Evolutionary conservation across 2,113 vertebrate species (phyloP), one percentile per base, ranked within the genome.

Genomic region (Tragelaphus strepsiceros): DNA sequence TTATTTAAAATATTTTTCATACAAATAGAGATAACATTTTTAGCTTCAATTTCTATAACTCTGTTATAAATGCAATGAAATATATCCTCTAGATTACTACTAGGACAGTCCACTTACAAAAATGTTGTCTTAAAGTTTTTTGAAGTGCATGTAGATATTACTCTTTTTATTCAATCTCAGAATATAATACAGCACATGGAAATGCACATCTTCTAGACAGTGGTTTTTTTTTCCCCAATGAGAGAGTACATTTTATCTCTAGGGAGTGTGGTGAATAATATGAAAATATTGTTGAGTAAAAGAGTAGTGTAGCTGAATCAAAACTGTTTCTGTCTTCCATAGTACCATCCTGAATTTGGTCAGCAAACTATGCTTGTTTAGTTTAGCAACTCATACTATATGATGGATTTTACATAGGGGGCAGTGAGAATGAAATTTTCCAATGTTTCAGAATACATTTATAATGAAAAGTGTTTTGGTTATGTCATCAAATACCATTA

Each of bases 241-340:
- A 87, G 39, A 81, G 11, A 62, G 6, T 10, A 17, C 2, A 46
- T 39, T 78, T 43, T 39, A 59, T 58, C 49, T n/a, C 53, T 28
- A 90, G 15, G 16, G 5, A 84, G 39, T 0, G 2, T 81, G 28
- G 49, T 58, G 15, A 24, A 6, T 94, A 7, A 53, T 80, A 64
- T 13, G 46, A 56, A 87, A 94, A 80, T 53, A 91, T 39, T 90
- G 84, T 82, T 95, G 21, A 78, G 53, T 54, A 30, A 91, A 85
- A 88, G 22, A 80, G 7, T 9, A 78, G 43, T 28, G 84, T 74
- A 95, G 32, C 94, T 96, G 77, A 94, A 98, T 94, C 96, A 90
- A 98, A 86, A 96, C 88, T 94, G 51, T 78, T 97, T 43, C 39
- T 98, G 85, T 97, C 88, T 98, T 80, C 91, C 64, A 95, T 74